These are phyloP conservation scores for Nomada ferruginata DNA, from an alignment of 2,888 invertebrate genomes.

Conservation along the genomic window DNA sequence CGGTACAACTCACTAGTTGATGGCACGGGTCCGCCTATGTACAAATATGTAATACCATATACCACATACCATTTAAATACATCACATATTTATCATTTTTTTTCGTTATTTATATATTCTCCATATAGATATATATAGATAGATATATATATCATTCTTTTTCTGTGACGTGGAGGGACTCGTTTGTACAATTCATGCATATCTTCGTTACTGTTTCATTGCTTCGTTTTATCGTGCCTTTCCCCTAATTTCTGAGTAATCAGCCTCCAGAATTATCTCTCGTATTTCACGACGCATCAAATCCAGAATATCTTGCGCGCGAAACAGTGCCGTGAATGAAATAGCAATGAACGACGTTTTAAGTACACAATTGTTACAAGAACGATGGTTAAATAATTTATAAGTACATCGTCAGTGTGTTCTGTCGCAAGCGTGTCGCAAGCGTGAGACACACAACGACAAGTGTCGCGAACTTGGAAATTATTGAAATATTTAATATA, in stretches of 20 bases:
- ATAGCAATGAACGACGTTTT: neutral
- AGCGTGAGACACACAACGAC: neutral
- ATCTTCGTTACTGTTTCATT: slow-evolving; percentile 80
- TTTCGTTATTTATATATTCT: slow-evolving; percentile 76
- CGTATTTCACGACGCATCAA: slow-evolving; percentile 42
- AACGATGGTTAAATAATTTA: neutral
- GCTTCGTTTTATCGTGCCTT: slow-evolving; percentile 68
- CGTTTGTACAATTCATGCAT: slow-evolving; percentile 84
- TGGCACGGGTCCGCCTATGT: slow-evolving; percentile 84
- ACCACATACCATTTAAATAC: slow-evolving; percentile 84
- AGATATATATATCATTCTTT: slow-evolving; percentile 63
- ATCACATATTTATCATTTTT: slow-evolving; percentile 83
- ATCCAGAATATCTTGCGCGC: slow-evolving; percentile 55
- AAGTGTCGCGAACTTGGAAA: neutral
- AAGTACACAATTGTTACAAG: slow-evolving; percentile 12
- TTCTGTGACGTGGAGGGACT: slow-evolving; percentile 84
- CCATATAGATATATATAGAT: slow-evolving; percentile 71
- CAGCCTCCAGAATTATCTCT: slow-evolving; percentile 79
- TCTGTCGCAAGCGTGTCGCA: neutral
- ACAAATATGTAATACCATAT: slow-evolving; percentile 83
- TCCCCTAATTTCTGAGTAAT: slow-evolving; percentile 67
- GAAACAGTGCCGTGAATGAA: neutral
- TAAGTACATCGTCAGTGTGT: neutral
- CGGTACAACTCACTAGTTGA: slow-evolving; percentile 84
- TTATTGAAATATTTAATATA: neutral